A percentile compares a stretch with the other conserved stretches of the same genome.
These are phyloP conservation scores for Tethya wilhelma DNA, from an alignment of 37 sponge, comb jelly and placozoan genomes.

Conservation along the genomic window DNA sequence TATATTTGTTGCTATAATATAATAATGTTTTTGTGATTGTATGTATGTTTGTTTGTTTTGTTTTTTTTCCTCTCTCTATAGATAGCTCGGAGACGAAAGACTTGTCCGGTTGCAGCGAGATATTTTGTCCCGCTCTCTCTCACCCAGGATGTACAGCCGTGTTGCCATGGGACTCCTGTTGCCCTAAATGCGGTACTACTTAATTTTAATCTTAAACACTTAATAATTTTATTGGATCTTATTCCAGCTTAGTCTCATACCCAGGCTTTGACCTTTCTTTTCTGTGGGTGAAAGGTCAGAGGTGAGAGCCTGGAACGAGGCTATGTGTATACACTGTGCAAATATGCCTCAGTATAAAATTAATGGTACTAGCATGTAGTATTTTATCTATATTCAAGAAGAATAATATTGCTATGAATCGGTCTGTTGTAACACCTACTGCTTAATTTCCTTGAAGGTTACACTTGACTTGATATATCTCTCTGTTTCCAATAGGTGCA, in stretches of 20 bases:
- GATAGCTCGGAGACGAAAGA: too few species aligned
- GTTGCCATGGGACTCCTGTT: constrained; percentile 56
- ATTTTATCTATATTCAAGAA: neutral
- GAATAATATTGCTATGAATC: neutral
- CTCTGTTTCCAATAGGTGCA: constrained; percentile 14
- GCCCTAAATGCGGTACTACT: constrained; percentile 67
- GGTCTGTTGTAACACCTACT: neutral
- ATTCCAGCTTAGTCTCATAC: neutral
- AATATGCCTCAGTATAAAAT: neutral
- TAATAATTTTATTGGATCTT: neutral
- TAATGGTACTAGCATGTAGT: neutral
- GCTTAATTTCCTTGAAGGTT: too few species aligned
- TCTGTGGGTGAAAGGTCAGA: too few species aligned
- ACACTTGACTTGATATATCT: too few species aligned
- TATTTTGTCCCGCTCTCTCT: constrained; percentile 45
- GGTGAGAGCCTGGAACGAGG: too few species aligned
- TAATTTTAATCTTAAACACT: neutral
- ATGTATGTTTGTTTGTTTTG: neutral
- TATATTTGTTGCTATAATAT: too few species aligned
- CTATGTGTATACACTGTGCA: neutral
- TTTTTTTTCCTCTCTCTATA: neutral
- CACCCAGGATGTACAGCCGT: constrained; percentile 22
- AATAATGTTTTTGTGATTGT: too few species aligned
- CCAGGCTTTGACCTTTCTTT: too few species aligned
- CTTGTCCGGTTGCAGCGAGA: constrained; percentile 4